These are phyloP conservation scores for Neosalanx taihuensis DNA, from an alignment of 2,797 vertebrate species.

Conservation along the genomic window DNA sequence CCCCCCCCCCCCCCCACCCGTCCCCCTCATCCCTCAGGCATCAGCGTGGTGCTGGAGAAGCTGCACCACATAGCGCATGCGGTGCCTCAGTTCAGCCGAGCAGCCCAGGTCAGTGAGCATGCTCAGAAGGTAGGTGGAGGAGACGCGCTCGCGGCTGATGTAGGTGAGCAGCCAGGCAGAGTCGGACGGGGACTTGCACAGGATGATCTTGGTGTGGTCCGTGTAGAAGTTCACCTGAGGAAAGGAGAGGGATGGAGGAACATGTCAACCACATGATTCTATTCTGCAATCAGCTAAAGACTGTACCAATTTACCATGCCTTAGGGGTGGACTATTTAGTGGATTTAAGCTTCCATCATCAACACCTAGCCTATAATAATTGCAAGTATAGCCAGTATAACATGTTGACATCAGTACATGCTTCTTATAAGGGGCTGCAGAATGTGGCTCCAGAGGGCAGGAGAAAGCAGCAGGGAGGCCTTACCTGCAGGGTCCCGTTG, in stretches of 20 bases:
- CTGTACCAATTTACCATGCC: too few relatives aligned
- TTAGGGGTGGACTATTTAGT: too few relatives aligned
- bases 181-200: conserved; percentile 84
- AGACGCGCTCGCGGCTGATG: conserved; percentile 88
- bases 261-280: too few relatives aligned
- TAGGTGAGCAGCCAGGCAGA: conserved; percentile 89
- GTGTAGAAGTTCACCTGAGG: conserved; percentile 95
- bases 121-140: conserved; percentile 87
- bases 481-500: conserved; percentile 91
- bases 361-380: too few relatives aligned
- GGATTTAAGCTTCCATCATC: too few relatives aligned
- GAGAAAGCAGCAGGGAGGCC: neutral
- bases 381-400: too few relatives aligned
- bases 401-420: too few relatives aligned
- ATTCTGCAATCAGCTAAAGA: too few relatives aligned
- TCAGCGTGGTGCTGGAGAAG: conserved; percentile 86
- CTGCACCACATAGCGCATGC: conserved; percentile 86
- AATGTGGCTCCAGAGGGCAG: too few relatives aligned
- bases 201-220: conserved; percentile 95
- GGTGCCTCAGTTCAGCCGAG: conserved; percentile 83
- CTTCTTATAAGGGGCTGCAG: neutral
- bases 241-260: neutral
- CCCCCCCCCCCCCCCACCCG: too few relatives aligned
- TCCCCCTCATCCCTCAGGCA: conserved; percentile 70
- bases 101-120: conserved; percentile 87